Evolutionary conservation across 2,888 invertebrate species (phyloP), one percentile per base, ranked within the genome.

Genomic region (Platypus cylindrus): DNA sequence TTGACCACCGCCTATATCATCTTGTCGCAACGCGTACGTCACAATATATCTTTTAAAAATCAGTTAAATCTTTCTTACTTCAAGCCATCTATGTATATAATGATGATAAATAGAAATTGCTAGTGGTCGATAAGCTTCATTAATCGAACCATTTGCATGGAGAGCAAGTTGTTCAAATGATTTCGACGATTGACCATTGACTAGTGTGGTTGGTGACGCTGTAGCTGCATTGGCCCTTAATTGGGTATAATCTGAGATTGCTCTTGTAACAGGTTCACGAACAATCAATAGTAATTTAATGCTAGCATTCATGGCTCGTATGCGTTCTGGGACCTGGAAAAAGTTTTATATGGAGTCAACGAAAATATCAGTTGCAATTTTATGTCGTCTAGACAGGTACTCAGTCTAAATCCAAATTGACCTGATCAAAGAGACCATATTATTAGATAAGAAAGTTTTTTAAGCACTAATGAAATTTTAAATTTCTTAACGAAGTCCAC

Each of bases 181-280:
- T 55, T 32, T 68, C 55, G 63, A 58, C 9, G 57, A 47, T 24
- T 57, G 48, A n/a, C n/a, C n/a, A 38, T 67, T 64, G 34, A 58
- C 56, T 14, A 61, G 56, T 12, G 63, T 56, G 34, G 71, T 66
- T 3, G 81, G 73, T 44, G 75, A 74, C 7, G 80, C 78, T 1
- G 83, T 78, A 22, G 81, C 78, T 15, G 84, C 80, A 54, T 85
- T 81, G 49, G 82, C 84, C 44, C 83, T 74, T 49, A 93, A 69
- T 63, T 95, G 94, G 13, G 91, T 87, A 65, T 93, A 95, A 70
- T 97, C 97, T 9, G 94, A 95, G 53, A 98, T 86, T 32, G 93
- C 87, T 36, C 97, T 71, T 12, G 87, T 89, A 35, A 95, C 91
- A 3, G 97, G 97, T 61, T 98, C 91, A 9, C 97, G 73, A 14